Percentiles rank a stretch among this genome's conserved stretches.
Conservation (phyloP, 35 echinoderm and acorn worm genomes). For the Eucidaris tribuloides region DNA sequence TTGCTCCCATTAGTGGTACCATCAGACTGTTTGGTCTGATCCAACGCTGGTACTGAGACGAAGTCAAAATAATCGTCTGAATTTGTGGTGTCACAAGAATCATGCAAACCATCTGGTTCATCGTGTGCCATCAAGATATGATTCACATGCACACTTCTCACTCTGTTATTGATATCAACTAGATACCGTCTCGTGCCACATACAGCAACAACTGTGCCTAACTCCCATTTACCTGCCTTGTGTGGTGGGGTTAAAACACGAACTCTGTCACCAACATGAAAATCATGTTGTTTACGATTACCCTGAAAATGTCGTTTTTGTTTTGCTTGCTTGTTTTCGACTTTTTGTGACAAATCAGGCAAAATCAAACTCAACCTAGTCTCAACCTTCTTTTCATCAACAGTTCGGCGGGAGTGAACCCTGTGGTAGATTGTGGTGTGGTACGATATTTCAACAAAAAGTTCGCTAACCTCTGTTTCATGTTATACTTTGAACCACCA, state of each 20-base stretch:
- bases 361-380: neutral
- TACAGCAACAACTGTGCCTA: neutral
- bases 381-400: slow-evolving; percentile 31
- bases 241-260: neutral
- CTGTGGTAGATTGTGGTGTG: slow-evolving; percentile 54
- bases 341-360: neutral
- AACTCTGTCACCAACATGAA: neutral
- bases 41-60: neutral
- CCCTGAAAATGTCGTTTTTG: neutral
- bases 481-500: slow-evolving; percentile 32
- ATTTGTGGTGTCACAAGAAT: neutral
- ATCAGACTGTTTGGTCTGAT: neutral
- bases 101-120: neutral
- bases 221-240: neutral
- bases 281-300: neutral
- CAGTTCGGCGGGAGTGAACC: slow-evolving; percentile 46
- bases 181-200: neutral
- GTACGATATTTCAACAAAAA: slow-evolving; percentile 52
- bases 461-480: slow-evolving; percentile 43
- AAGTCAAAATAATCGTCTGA: neutral
- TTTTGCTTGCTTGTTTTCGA: neutral
- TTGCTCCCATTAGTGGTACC: no score
- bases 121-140: no score
- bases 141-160: neutral
- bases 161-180: neutral